Evolutionary conservation across 2,797 vertebrate genomes (phyloP).

Genomic region (Melanotaenia parkinsoni): DNA sequence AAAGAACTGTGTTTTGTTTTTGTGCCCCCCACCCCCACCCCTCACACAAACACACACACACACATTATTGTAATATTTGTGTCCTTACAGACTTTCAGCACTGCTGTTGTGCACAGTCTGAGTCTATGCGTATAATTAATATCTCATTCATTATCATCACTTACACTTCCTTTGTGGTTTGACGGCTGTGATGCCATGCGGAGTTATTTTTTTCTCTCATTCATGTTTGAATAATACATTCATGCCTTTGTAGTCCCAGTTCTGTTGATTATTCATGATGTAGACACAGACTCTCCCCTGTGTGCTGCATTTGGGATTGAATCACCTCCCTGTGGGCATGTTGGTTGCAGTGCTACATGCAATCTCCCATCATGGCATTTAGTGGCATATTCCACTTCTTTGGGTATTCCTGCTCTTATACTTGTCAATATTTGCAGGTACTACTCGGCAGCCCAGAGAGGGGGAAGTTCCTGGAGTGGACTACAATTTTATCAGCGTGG

Average conservation of each 20-base stretch:
- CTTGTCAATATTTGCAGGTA: slow-evolving; percentile 83
- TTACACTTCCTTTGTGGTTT: slow-evolving; percentile 43
- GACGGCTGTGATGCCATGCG: slow-evolving; percentile 39
- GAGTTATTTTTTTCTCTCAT: slow-evolving; percentile 16
- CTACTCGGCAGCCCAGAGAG: slow-evolving; percentile 96
- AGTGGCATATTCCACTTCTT: slow-evolving; percentile 21
- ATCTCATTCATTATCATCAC: slow-evolving; percentile 40
- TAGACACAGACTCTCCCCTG: slow-evolving; percentile 52
- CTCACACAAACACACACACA: too few species aligned
- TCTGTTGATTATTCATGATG: slow-evolving; percentile 71
- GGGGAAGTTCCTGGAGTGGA: slow-evolving; percentile 98
- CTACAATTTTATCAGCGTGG: slow-evolving; percentile 98
- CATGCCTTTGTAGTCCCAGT: slow-evolving; percentile 32
- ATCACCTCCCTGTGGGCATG: slow-evolving; percentile 44
- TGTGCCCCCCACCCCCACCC: too few species aligned
- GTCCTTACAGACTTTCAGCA: slow-evolving; percentile 20
- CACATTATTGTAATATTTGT: not conserved
- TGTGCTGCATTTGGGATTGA: slow-evolving; percentile 49
- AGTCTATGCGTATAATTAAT: slow-evolving; percentile 44
- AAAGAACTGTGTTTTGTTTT: not conserved
- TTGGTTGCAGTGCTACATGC: slow-evolving; percentile 28
- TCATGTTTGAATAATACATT: slow-evolving; percentile 65
- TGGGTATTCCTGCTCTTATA: slow-evolving; percentile 42
- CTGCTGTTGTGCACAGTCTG: slow-evolving; percentile 10
- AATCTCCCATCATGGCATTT: not conserved